These are phyloP conservation scores for Agrypnus murinus DNA, from an alignment of 2,888 invertebrate species.

Conservation along the genomic window DNA sequence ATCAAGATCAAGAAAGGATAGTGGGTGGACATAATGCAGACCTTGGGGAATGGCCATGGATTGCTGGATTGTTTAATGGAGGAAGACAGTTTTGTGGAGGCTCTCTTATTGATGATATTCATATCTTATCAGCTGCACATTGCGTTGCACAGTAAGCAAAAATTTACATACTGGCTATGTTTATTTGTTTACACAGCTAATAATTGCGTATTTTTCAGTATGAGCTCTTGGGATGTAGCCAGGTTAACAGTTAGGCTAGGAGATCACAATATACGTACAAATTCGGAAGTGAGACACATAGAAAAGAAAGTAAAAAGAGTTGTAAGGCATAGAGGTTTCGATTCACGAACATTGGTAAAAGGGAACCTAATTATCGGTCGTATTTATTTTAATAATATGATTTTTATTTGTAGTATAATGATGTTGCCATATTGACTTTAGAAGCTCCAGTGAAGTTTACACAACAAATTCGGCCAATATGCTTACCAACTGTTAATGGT, in stretches of 20 bases:
- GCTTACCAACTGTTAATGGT: constrained; percentile 75
- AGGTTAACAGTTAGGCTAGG: constrained; percentile 86
- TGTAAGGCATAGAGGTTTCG: constrained; percentile 89
- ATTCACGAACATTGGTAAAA: constrained; percentile 85
- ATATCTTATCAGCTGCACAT: constrained; percentile 90
- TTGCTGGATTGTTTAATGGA: constrained; percentile 86
- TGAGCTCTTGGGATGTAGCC: constrained; percentile 93
- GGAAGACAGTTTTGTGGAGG: constrained; percentile 93
- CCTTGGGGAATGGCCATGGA: constrained; percentile 86
- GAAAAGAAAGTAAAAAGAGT: constrained; percentile 87
- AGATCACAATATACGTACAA: constrained; percentile 87
- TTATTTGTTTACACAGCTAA: neutral
- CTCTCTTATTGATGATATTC: constrained; percentile 85
- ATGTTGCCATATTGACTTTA: constrained; percentile 86
- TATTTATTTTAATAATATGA: constrained; percentile 17
- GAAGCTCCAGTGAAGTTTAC: constrained; percentile 84
- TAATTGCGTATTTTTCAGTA: too few species aligned
- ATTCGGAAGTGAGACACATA: constrained; percentile 83
- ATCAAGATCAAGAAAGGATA: constrained; percentile 86
- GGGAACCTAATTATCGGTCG: neutral
- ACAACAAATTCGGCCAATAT: constrained; percentile 84
- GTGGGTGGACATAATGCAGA: constrained; percentile 90
- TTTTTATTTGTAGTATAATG: constrained; percentile 79
- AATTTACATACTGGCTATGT: constrained; percentile 1
- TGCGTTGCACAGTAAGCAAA: constrained; percentile 88